Conservation (phyloP, 2,797 vertebrate genomes). For the Thunnus albacares region DNA sequence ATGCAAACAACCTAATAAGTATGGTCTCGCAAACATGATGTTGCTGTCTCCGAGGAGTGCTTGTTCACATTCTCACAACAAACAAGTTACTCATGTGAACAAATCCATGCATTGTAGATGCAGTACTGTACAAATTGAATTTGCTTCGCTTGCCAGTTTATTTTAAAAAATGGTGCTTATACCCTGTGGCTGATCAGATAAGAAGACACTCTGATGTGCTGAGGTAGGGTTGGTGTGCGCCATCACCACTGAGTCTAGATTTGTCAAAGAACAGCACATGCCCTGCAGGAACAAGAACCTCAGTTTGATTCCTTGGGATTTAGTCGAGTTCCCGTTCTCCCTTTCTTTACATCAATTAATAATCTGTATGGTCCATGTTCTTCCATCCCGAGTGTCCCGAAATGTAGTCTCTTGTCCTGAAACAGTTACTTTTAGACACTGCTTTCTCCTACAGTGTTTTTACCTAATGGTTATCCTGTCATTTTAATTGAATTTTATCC, state of each 20-base stretch:
- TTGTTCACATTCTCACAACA: conserved; percentile 69
- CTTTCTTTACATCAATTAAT: neutral
- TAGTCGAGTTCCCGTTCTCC: neutral
- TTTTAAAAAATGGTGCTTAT: conserved; percentile 16
- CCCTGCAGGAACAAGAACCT: conserved; percentile 1
- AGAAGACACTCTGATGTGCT: conserved; percentile 33
- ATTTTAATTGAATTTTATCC: no score
- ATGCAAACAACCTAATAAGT: conserved; percentile 82
- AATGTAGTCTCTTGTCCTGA: neutral
- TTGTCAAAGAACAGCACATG: conserved; percentile 25
- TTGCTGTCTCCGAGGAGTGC: conserved; percentile 66
- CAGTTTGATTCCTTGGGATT: conserved; percentile 1
- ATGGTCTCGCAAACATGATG: conserved; percentile 71
- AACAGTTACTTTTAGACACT: neutral
- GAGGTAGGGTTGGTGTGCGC: neutral
- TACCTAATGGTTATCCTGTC: no score
- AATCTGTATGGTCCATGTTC: neutral
- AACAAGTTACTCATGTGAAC: conserved; percentile 66
- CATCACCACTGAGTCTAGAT: conserved; percentile 5
- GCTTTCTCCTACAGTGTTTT: no score
- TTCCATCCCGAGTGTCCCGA: neutral
- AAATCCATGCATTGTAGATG: conserved; percentile 56
- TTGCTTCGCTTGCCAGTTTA: conserved; percentile 31
- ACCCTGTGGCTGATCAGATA: conserved; percentile 61
- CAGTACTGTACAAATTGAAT: conserved; percentile 55